Base-by-base conservation (phyloP, 2,888 invertebrate species). In the Orthosia incerta region DNA sequence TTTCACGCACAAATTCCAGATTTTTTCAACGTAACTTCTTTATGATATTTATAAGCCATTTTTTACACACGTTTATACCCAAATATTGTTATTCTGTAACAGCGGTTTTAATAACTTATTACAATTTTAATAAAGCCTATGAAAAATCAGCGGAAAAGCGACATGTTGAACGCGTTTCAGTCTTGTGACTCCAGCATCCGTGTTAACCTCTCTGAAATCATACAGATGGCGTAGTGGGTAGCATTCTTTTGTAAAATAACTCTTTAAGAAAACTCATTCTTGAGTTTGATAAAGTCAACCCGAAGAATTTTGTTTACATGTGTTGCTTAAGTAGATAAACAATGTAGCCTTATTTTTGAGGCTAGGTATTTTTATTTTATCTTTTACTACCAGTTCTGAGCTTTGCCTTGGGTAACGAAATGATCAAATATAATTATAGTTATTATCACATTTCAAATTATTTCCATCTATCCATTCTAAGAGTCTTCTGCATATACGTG, bases 141-240 rank as follows among this genome's bases (percentile, higher is more conserved):
- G 15, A 39, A 18, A 46, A 50, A 23, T 48, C 9, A 18, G 26
- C 4, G 1, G 20, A 48, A 78, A 45, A 59, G 18, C 39, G 15
- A 4, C 3, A 62, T 4, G 26, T 45, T 20, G 15, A n/a, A 50
- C 46, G 0, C 0, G 16, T 61, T 67, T 64, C 50, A 56, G 68
- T 55, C 12, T 16, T 39, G 53, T 64, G 55, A 59, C 39, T 50
- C 11, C 62, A 45, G 62, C 62, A 26, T 59, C 20, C 57, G 13
- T 57, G n/a, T 11, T 81, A 72, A 70, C 53, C 66, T 76, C 57
- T 16, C 23, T 62, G 31, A 53, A 62, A 61, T 16, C 18, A 15
- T 45, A 78, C 59, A 84, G 84, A 84, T 84, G 85, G 84, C 85
- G 84, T 71, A 67, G 46, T 20, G 1, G 9, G 76, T 72, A 56